Evolutionary conservation across 2,797 vertebrate species (phyloP).

Genomic region (Hemitrygon akajei): DNA sequence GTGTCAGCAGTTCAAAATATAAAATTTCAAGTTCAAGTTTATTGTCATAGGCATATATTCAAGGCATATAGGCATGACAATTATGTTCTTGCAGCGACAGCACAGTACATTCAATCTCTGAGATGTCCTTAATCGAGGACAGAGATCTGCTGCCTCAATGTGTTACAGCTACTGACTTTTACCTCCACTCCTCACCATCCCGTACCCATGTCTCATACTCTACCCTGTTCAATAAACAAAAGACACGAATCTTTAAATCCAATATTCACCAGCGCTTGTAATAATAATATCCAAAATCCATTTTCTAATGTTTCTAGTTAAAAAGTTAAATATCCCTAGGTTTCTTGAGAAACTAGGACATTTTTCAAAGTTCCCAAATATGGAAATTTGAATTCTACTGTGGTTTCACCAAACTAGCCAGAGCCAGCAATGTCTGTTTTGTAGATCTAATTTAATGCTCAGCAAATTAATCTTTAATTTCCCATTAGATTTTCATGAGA

Average conservation of each 20-base stretch:
- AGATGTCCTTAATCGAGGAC: too few relatives aligned
- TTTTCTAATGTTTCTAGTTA: not conserved
- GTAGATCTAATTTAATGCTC: constrained; percentile 30
- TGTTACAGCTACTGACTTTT: too few relatives aligned
- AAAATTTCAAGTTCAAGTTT: not conserved
- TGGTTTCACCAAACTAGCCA: constrained; percentile 9
- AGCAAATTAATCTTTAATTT: constrained; percentile 38
- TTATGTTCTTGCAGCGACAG: too few relatives aligned
- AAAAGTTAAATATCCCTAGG: constrained; percentile 11
- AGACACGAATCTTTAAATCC: not conserved
- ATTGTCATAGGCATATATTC: too few relatives aligned
- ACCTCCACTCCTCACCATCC: too few relatives aligned
- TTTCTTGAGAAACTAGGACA: constrained; percentile 29
- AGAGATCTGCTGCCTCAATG: not conserved
- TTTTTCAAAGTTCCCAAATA: constrained; percentile 17
- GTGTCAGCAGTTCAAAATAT: not conserved
- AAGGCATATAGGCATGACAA: too few relatives aligned
- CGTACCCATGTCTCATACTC: not conserved
- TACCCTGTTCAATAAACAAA: not conserved
- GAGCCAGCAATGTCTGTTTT: constrained; percentile 25
- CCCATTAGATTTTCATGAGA: constrained; percentile 16
- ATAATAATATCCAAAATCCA: not conserved
- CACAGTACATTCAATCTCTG: not conserved
- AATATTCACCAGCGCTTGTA: not conserved
- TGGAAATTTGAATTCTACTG: constrained; percentile 25